phyloP scores from a whole-genome alignment of 2,113 vertebrate species.

The Accipiter cooperii region DNA sequence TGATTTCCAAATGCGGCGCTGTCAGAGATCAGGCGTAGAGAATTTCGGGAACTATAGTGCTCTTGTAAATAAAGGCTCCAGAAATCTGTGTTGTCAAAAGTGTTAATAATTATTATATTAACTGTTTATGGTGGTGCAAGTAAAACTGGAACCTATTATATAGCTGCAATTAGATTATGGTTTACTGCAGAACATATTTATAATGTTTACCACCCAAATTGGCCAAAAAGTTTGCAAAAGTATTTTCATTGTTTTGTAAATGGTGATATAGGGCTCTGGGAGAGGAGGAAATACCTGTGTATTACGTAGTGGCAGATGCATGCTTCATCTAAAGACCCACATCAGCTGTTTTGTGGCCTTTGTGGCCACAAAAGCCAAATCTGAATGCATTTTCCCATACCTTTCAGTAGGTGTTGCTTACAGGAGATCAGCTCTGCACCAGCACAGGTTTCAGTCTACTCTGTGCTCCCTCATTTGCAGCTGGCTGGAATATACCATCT shows the following conservation, averaged over 20 bases:
- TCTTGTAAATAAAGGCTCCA: background rate
- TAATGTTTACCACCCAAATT: background rate
- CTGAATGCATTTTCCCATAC: background rate
- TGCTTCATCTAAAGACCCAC: background rate
- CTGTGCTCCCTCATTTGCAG: background rate
- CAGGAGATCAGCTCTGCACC: background rate
- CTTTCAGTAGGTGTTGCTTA: background rate
- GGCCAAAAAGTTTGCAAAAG: background rate
- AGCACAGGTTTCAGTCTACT: background rate
- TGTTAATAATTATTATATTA: background rate
- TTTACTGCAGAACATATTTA: background rate
- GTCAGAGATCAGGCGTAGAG: background rate
- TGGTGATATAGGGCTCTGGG: background rate
- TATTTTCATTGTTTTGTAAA: background rate
- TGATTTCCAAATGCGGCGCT: slow-evolving; percentile 27
- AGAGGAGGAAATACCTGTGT: background rate
- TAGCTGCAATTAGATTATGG: background rate
- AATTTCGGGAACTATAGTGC: background rate
- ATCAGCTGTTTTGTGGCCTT: background rate
- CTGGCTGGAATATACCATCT: background rate
- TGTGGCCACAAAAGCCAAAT: background rate
- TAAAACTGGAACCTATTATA: background rate
- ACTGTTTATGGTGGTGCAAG: background rate
- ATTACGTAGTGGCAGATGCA: background rate
- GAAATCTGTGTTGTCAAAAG: background rate